Evolutionary conservation across 2,888 invertebrate species (phyloP).

Genomic region (Cephus nigrinus): DNA sequence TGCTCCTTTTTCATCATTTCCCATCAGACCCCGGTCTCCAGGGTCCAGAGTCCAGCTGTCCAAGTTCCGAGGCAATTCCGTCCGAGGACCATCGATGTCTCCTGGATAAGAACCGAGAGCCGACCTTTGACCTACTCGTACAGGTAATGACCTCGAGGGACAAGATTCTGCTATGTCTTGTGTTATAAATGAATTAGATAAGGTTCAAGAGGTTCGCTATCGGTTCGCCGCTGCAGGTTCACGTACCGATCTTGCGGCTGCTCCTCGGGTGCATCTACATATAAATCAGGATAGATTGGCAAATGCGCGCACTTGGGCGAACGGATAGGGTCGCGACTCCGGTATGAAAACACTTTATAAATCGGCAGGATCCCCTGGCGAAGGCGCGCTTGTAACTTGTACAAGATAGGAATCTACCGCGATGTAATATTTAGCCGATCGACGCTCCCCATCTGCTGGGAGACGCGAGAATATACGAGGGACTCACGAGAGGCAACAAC

Average conservation of each 20-base stretch:
- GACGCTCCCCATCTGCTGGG: slow-evolving; percentile 49
- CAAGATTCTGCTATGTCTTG: not conserved
- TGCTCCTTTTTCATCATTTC: not conserved
- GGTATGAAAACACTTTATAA: slow-evolving; percentile 17
- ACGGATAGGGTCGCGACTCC: slow-evolving; percentile 2
- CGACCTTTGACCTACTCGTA: not conserved
- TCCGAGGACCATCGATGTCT: not conserved
- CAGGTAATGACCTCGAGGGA: not conserved
- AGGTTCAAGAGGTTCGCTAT: not conserved
- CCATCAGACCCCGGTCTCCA: not conserved
- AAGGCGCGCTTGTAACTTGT: slow-evolving; percentile 32
- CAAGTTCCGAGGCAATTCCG: not conserved
- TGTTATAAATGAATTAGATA: not conserved
- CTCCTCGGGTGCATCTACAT: not conserved
- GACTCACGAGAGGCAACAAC: slow-evolving; percentile 22
- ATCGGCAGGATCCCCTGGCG: slow-evolving; percentile 18
- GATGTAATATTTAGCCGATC: slow-evolving; percentile 52
- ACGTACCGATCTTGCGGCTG: not conserved
- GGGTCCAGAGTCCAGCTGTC: not conserved
- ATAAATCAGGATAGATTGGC: slow-evolving; percentile 8
- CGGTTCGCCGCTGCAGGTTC: not conserved
- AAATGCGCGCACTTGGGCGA: slow-evolving; percentile 6
- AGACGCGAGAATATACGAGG: slow-evolving; percentile 35
- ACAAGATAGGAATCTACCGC: slow-evolving; percentile 45
- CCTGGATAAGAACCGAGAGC: not conserved